These are phyloP conservation scores for Mycetomoellerius zeteki DNA, from an alignment of 1,140 invertebrate species.

Conservation along the genomic window DNA sequence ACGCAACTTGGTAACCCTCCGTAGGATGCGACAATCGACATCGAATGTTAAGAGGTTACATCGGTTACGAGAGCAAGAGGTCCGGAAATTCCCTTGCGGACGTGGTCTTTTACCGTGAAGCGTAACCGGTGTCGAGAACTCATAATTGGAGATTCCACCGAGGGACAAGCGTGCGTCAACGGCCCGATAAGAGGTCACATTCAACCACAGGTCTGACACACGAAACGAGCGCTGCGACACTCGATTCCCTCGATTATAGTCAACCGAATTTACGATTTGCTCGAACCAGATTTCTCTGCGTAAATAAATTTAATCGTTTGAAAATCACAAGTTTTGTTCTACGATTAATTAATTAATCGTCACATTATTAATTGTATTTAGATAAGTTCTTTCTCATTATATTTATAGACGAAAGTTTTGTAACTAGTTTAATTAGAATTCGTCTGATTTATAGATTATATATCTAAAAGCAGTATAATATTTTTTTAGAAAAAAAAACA, in stretches of 20 bases:
- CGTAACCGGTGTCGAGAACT: slow-evolving; percentile 50
- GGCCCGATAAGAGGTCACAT: slow-evolving; percentile 25
- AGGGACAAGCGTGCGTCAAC: slow-evolving; percentile 32
- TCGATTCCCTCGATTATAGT: slow-evolving; percentile 1
- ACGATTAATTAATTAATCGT: not conserved
- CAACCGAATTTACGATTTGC: not conserved
- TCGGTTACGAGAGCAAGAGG: slow-evolving; percentile 42
- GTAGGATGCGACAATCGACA: slow-evolving; percentile 37
- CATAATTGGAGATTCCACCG: slow-evolving; percentile 56
- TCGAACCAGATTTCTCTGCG: not conserved
- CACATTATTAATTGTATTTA: not conserved
- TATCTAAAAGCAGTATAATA: not conserved
- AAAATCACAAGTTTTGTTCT: not conserved
- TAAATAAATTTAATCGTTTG: not conserved
- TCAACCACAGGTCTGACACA: slow-evolving; percentile 21
- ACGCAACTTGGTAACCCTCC: slow-evolving; percentile 18
- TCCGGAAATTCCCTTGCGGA: slow-evolving; percentile 31
- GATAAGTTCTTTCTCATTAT: not conserved
- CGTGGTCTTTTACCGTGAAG: slow-evolving; percentile 36
- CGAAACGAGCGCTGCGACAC: not conserved
- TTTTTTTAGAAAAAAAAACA: not conserved
- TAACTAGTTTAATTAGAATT: not conserved
- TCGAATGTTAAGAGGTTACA: slow-evolving; percentile 41
- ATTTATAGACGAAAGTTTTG: not conserved
- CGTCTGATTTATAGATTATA: not conserved